Evolutionary conservation across 1,140 invertebrate genomes (phyloP).

Genomic region (Dendroctonus ponderosae): DNA sequence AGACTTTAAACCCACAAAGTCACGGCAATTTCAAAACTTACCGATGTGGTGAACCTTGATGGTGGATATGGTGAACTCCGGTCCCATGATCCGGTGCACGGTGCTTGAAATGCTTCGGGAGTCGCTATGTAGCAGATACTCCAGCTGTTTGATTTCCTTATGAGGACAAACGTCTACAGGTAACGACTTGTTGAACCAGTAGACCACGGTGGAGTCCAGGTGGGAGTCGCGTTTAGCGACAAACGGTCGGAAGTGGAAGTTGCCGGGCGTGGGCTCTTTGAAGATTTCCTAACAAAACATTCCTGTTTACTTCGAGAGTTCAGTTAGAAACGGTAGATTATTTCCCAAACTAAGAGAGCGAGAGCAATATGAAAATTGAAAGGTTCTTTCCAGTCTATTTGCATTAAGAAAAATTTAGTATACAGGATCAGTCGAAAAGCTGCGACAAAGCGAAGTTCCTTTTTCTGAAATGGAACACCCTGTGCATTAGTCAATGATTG

Average conservation of each 20-base stretch:
- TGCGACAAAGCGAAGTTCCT: no score
- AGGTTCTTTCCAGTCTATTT: no score
- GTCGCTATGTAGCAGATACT: slow-evolving; percentile 62
- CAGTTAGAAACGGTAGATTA: no score
- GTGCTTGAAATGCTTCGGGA: slow-evolving; percentile 27
- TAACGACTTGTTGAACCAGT: slow-evolving; percentile 77
- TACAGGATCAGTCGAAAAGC: no score
- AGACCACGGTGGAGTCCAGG: slow-evolving; percentile 62
- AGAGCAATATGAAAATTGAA: no score
- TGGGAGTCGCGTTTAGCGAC: slow-evolving; percentile 45
- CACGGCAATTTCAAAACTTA: background rate
- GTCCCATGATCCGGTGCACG: slow-evolving; percentile 71
- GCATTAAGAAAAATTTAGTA: no score
- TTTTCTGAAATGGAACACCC: no score
- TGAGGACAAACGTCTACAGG: slow-evolving; percentile 70
- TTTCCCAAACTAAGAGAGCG: no score
- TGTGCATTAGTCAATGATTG: no score
- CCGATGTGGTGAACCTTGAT: slow-evolving; percentile 65
- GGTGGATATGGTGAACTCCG: slow-evolving; percentile 74
- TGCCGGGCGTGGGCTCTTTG: slow-evolving; percentile 68
- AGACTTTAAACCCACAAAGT: background rate
- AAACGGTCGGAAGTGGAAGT: slow-evolving; percentile 67
- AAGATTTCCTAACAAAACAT: slow-evolving; percentile 61
- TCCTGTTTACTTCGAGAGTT: background rate
- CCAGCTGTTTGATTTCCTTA: slow-evolving; percentile 68